Base-by-base conservation (phyloP, 2,888 invertebrate genomes). In the Lepas anatifera region DNA sequence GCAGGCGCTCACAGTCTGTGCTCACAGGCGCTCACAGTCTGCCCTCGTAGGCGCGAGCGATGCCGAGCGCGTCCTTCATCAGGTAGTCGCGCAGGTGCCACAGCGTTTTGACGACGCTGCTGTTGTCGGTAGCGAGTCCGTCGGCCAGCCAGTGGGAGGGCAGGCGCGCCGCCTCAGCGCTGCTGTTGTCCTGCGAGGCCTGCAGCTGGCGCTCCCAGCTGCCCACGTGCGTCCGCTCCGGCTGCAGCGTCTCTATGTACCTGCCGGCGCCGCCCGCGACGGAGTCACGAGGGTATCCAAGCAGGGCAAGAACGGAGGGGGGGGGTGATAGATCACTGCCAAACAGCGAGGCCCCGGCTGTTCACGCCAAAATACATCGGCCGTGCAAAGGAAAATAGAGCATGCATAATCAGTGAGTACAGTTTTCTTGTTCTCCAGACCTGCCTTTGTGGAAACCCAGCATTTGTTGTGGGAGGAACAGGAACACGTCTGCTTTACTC, bases 31-130 rank as follows among this genome's bases (percentile, higher is more conserved):
- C 68, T 29, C 50, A 68, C 16, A 68, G 48, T 7, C 68, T 18
- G 11, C 46, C 37, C 32, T 74, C 73, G 76, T 58, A 76, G 69
- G 68, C 77, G 74, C 70, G 76, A 75, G 76, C 74, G 50, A 90
- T 85, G 77, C 86, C 85, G 73, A 95, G 82, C 27, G 95, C 89
- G 79, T 97, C 96, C 77, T 89, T 88, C 83, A 96, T 86, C 89
- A 99, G 89, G 79, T 92, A 92, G 79, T 98, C 95, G 72, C 97
- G 84, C 43, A 99, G 83, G 32, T 92, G 87, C 88, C 97, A 98
- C 46, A 99, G 83, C 10, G 96, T 95, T 78, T 91, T 71, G 29
- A 73, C 71, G 43, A 72, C 72, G 48, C 69, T 68, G 37, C 70
- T 69, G 46, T 70, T 70, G 50, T 66, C 68, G n/a, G 70, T 69